Conservation (phyloP, 1,140 invertebrate genomes). For the Phymorhynchus buccinoides region DNA sequence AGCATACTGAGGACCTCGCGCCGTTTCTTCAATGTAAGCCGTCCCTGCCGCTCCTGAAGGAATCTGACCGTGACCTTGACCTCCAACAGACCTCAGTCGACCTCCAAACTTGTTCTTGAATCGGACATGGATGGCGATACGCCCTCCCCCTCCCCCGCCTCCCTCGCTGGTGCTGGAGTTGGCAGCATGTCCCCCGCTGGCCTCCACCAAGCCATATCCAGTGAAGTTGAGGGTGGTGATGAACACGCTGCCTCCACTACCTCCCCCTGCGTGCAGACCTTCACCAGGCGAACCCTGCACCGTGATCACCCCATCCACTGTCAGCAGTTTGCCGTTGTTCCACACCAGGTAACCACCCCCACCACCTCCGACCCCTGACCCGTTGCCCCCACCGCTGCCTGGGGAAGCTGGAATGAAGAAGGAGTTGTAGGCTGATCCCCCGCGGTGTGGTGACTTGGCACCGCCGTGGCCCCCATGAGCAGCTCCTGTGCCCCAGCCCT, state of each 20-base stretch:
- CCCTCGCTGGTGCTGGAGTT: slow-evolving; percentile 49
- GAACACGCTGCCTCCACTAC: slow-evolving; percentile 61
- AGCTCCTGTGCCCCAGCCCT: slow-evolving; percentile 53
- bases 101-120: slow-evolving; percentile 61
- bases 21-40: slow-evolving; percentile 61
- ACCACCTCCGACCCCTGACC: slow-evolving; percentile 56
- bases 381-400: slow-evolving; percentile 64
- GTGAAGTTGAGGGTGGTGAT: slow-evolving; percentile 64
- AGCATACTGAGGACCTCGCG: slow-evolving; percentile 62
- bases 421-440: slow-evolving; percentile 58
- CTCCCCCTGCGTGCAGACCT: slow-evolving; percentile 57
- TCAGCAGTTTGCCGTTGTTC: slow-evolving; percentile 57
- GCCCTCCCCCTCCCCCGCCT: slow-evolving; percentile 63
- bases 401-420: slow-evolving; percentile 49
- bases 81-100: slow-evolving; percentile 55
- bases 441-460: slow-evolving; percentile 49
- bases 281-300: slow-evolving; percentile 54
- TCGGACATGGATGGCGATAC: slow-evolving; percentile 56
- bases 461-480: slow-evolving; percentile 66
- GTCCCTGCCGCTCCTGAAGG: slow-evolving; percentile 64
- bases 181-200: slow-evolving; percentile 51
- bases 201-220: slow-evolving; percentile 61
- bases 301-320: slow-evolving; percentile 58
- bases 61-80: slow-evolving; percentile 47
- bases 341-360: slow-evolving; percentile 62